phyloP scores from a whole-genome alignment of 2,113 vertebrate species.

The Lathamus discolor region DNA sequence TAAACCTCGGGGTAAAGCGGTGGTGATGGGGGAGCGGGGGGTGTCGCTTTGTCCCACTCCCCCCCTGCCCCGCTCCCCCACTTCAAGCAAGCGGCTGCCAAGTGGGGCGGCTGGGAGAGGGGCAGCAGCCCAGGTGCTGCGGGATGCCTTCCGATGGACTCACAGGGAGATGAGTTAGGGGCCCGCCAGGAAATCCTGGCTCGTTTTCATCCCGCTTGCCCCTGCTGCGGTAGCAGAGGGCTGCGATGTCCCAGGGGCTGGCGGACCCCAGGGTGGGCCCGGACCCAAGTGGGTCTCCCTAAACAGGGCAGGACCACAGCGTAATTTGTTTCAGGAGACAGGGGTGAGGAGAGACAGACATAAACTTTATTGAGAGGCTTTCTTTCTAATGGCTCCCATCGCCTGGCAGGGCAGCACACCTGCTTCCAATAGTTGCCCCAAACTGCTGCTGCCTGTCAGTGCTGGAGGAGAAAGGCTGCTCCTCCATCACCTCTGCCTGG shows the following conservation, averaged over 20 bases:
- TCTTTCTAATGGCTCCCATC: slow-evolving; percentile 23
- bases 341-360: slow-evolving; percentile 37
- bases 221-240: fast-evolving
- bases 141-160: background rate
- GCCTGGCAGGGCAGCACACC: slow-evolving; percentile 43
- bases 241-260: background rate
- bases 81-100: background rate
- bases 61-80: fast-evolving
- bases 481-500: background rate
- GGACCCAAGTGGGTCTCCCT: background rate
- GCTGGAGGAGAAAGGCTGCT: background rate
- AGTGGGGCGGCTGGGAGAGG: background rate
- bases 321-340: slow-evolving; percentile 42
- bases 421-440: slow-evolving; percentile 28
- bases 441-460: background rate
- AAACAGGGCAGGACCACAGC: background rate
- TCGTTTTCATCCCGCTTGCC: background rate
- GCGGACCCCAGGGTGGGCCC: fast-evolving
- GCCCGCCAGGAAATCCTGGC: background rate
- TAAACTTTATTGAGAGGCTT: slow-evolving; percentile 32
- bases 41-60: background rate
- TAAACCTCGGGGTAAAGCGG: slow-evolving; percentile 48
- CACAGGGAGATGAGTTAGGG: slow-evolving; percentile 36
- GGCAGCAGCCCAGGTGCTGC: slow-evolving; percentile 36
- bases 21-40: background rate